These are phyloP conservation scores for Siderastrea radians DNA, from an alignment of 92 coral and sea anemone genomes.

Conservation along the genomic window DNA sequence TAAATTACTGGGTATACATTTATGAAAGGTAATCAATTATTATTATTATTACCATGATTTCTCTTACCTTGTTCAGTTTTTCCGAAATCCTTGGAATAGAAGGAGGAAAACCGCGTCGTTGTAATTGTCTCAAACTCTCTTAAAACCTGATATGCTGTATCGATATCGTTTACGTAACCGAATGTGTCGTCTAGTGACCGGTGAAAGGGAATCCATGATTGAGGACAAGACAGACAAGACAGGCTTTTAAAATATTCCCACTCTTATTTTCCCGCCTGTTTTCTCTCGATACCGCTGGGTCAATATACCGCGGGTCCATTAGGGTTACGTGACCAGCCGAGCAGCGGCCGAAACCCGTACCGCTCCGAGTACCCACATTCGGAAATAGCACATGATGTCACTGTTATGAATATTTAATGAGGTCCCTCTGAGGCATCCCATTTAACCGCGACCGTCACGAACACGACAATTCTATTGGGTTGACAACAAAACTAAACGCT, in stretches of 20 bases:
- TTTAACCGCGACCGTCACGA: not conserved
- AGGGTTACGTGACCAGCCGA: too few species aligned
- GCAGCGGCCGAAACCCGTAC: too few species aligned
- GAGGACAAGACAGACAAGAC: not conserved
- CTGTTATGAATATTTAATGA: not conserved
- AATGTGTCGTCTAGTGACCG: constrained; percentile 8
- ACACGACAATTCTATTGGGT: too few species aligned
- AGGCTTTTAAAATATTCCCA: not conserved
- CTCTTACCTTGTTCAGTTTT: constrained; percentile 9
- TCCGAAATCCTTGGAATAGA: constrained; percentile 51
- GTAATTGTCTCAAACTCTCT: constrained; percentile 50
- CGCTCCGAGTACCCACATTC: too few species aligned
- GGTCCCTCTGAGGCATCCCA: not conserved
- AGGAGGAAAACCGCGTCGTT: constrained; percentile 49
- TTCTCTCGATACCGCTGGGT: not conserved
- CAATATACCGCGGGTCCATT: not conserved
- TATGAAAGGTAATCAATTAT: not conserved
- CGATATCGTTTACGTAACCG: constrained; percentile 42
- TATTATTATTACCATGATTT: not conserved
- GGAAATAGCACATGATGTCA: too few species aligned
- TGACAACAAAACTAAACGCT: too few species aligned
- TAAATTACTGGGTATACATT: not conserved
- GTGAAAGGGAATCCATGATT: constrained; percentile 12
- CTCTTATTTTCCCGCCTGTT: not conserved
- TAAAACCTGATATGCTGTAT: constrained; percentile 40